These are phyloP conservation scores for Lophura nycthemera DNA, from an alignment of 2,113 vertebrate species.

Conservation along the genomic window DNA sequence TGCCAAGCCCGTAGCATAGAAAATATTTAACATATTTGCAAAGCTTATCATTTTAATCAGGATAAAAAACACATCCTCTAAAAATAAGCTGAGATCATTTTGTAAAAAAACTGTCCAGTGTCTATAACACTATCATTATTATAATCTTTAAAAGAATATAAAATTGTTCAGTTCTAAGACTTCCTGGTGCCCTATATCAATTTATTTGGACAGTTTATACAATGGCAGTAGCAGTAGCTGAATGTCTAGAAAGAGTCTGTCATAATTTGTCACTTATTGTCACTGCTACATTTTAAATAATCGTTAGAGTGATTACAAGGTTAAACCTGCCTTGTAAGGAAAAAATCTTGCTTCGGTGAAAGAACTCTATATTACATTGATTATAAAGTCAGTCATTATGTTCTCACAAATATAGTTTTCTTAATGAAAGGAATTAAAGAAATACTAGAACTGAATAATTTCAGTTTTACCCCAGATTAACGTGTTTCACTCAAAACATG, in stretches of 20 bases:
- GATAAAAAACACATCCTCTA: neutral
- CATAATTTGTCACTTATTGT: slow-evolving; percentile 21
- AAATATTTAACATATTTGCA: neutral
- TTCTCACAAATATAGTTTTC: slow-evolving; percentile 32
- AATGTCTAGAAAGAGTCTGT: neutral
- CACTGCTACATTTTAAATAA: slow-evolving; percentile 36
- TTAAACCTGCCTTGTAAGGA: slow-evolving; percentile 45
- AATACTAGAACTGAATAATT: neutral
- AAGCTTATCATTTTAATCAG: neutral
- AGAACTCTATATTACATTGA: slow-evolving; percentile 28
- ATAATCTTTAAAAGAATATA: neutral
- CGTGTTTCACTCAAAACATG: slow-evolving; percentile 37
- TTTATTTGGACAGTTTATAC: neutral
- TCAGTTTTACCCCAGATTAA: slow-evolving; percentile 4
- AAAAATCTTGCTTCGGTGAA: slow-evolving; percentile 32
- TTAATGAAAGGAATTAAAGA: slow-evolving; percentile 44
- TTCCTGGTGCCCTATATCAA: too few species aligned
- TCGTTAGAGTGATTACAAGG: slow-evolving; percentile 23
- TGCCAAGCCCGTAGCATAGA: neutral
- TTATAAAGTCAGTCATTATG: slow-evolving; percentile 52
- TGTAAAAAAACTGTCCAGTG: neutral
- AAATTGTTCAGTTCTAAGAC: too few species aligned
- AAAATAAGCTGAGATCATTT: neutral
- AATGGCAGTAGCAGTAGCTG: neutral
- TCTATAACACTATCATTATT: neutral